Percentiles rank a stretch among this genome's conserved stretches.
These are phyloP conservation scores for Dipodomys spectabilis DNA, from an alignment of 2,113 vertebrate species.

Conservation along the genomic window DNA sequence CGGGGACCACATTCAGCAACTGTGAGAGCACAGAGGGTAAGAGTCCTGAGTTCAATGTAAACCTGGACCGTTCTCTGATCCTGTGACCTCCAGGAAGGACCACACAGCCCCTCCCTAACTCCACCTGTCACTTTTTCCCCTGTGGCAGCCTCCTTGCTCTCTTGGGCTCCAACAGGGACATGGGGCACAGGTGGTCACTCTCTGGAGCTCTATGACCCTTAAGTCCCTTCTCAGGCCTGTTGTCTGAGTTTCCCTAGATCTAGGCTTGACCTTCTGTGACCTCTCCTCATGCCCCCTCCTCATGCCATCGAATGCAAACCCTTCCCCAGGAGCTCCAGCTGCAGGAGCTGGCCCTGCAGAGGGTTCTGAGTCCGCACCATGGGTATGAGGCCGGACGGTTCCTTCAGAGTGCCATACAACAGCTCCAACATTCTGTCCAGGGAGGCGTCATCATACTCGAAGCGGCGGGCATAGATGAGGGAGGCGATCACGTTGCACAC, in stretches of 20 bases:
- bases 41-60: neutral
- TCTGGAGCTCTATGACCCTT: rapidly evolving
- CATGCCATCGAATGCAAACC: rapidly evolving
- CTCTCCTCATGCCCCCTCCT: rapidly evolving
- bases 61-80: rapidly evolving
- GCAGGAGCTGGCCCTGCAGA: neutral
- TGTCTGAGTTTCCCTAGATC: neutral
- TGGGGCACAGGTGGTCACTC: neutral
- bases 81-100: neutral
- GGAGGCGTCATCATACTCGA: slow-evolving; percentile 69
- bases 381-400: slow-evolving; percentile 36
- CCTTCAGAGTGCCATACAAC: rapidly evolving
- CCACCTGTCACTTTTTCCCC: rapidly evolving
- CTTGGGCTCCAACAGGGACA: rapidly evolving
- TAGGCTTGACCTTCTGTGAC: neutral
- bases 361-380: slow-evolving; percentile 69
- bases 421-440: slow-evolving; percentile 70
- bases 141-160: neutral
- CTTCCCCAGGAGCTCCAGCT: rapidly evolving
- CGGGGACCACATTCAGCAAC: slow-evolving; percentile 69
- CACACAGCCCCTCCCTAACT: neutral
- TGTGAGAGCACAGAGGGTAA: slow-evolving; percentile 9
- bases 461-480: slow-evolving; percentile 78
- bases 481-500: slow-evolving; percentile 41
- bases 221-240: rapidly evolving